phyloP scores from a whole-genome alignment of 2,797 vertebrate genomes.

The Amblyopsis hoosieri region DNA sequence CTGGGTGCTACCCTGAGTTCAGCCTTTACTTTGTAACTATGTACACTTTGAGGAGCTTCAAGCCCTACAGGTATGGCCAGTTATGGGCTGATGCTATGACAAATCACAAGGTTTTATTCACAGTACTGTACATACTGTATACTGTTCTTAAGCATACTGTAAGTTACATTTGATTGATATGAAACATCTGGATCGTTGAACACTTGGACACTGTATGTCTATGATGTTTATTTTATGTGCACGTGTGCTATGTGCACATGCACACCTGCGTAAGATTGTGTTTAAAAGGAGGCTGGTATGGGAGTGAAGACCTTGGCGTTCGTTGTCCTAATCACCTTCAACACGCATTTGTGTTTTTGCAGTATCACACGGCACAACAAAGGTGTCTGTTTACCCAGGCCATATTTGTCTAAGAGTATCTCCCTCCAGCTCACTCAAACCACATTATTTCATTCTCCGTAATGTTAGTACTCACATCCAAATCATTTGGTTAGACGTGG shows the following conservation, averaged over 20 bases:
- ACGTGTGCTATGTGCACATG: not conserved
- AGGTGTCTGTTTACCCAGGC: constrained; percentile 62
- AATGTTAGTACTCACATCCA: constrained; percentile 66
- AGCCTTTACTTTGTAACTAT: constrained; percentile 47
- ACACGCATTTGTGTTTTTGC: constrained; percentile 66
- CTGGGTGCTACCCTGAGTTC: not conserved
- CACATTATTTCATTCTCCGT: constrained; percentile 67
- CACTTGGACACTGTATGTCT: not conserved
- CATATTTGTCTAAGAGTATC: constrained; percentile 64
- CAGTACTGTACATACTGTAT: constrained; percentile 17
- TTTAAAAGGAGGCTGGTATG: constrained; percentile 58
- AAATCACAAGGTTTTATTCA: constrained; percentile 26
- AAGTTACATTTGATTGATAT: not conserved
- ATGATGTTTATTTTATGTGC: not conserved
- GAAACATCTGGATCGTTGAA: not conserved
- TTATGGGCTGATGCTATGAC: constrained; percentile 15
- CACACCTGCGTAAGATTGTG: constrained; percentile 55
- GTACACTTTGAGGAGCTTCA: constrained; percentile 40
- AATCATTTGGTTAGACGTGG: constrained; percentile 61
- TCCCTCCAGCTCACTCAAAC: constrained; percentile 61
- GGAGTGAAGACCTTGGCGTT: constrained; percentile 70
- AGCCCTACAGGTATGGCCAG: constrained; percentile 30
- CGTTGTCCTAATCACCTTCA: constrained; percentile 67
- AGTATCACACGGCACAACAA: constrained; percentile 64
- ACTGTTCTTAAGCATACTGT: not conserved